A percentile compares a stretch with the other conserved stretches of the same genome.
phyloP scores from a whole-genome alignment of 2,113 vertebrate genomes.

The Ctenodactylus gundi region DNA sequence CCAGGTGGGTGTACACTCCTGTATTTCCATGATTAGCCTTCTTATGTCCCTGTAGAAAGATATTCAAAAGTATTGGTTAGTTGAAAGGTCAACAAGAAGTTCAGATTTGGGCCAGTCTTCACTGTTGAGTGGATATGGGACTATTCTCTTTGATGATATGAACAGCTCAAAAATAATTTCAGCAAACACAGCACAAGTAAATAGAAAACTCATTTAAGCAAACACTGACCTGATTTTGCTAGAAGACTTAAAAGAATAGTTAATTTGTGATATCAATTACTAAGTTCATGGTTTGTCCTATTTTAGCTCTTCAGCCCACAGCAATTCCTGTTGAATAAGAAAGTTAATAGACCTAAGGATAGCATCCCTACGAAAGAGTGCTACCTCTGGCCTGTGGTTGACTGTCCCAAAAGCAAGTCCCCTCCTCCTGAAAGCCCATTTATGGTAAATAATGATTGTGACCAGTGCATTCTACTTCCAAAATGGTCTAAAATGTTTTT shows the following conservation, averaged over 20 bases:
- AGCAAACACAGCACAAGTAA: neutral
- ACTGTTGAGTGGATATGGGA: neutral
- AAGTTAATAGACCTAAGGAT: neutral
- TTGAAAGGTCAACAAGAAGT: neutral
- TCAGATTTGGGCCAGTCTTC: neutral
- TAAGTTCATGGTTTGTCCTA: neutral
- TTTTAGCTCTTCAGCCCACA: constrained; percentile 53
- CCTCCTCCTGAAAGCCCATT: neutral
- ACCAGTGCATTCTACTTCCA: neutral
- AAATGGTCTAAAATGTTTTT: neutral
- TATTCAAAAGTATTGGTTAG: neutral
- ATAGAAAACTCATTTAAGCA: constrained; percentile 29
- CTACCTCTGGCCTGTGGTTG: neutral
- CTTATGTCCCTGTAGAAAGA: neutral
- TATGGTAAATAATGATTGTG: neutral
- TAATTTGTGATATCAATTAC: constrained; percentile 27
- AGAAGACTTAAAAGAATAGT: neutral
- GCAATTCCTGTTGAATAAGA: constrained; percentile 21
- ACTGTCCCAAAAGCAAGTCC: neutral
- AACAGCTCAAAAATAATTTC: neutral
- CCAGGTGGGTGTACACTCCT: neutral
- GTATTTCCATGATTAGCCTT: neutral
- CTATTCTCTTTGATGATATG: neutral
- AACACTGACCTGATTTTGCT: constrained; percentile 30
- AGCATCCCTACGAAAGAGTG: neutral